Evolutionary conservation across 2,113 vertebrate species (phyloP), one percentile per base, ranked within the genome.

Genomic region (Erythrocercus mccallii): DNA sequence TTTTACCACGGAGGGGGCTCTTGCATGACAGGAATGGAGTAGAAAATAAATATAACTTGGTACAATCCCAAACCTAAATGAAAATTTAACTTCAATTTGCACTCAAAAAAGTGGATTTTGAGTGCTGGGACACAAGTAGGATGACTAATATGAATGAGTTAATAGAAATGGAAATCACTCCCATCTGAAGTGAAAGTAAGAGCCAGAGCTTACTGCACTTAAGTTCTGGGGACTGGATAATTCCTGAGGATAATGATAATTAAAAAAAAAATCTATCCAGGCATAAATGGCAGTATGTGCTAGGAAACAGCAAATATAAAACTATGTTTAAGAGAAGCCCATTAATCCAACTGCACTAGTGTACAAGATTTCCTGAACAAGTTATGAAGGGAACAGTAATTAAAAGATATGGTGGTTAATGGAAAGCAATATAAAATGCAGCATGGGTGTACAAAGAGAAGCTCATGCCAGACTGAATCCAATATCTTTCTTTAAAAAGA

Each of bases 371-470:
- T 88, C 82, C 72, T 70, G 91, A 93, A 60, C 42, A 74, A 90
- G 68, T 86, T 96, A 93, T 68, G 88, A 93, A 78, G 80, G 45
- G 64, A 90, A 62, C 35, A 88, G 70, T 93, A 92, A 96, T 96
- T 96, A 93, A 94, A 96, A 90, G 82, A 88, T 86, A 90, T 1
- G 2, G 60, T 58, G 18, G 56, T 73, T 95, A 96, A 92, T 90
- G 76, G 86, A 58, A 94, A 96, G 74, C 1, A 0, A 54, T 66
- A 86, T 77, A 92, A 88, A 81, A 81, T 17, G 19, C 9, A 88
- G 64, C 23, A 47, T 2, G 2, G 38, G 19, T 86, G 86, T 92
- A 70, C 68, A 88, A 78, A 78, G n/a, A 42, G 64, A 74, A 78
- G 51, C 64, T 92, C 42, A 68, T 62, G 91, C 80, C 83, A 96